Base-by-base conservation (phyloP, 2,888 invertebrate genomes). In the Lottia scabra region DNA sequence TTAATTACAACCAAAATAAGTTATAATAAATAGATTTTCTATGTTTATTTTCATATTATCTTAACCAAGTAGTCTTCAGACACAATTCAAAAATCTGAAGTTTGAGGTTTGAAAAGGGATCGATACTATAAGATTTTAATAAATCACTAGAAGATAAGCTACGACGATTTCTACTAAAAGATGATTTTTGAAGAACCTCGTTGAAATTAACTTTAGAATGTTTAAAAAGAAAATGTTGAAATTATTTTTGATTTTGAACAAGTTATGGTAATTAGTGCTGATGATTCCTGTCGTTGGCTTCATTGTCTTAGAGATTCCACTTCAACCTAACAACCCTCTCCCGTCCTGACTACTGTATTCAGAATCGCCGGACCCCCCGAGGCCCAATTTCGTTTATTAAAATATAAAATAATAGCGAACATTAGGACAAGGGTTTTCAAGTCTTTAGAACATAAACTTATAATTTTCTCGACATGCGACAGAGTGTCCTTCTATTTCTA, bases 391-490 rank as follows among this genome's bases (percentile, higher is more conserved):
- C 56, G 56, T 56, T 56, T 56, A 56, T 56, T 56, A 56, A 56
- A 56, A 56, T 23, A 56, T 56, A 23, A 56, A 56, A 56, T 56
- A 56, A 56, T 56, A 19, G 56, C 23, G 19, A 56, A 56, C 56
- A 56, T 56, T 56, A 56, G 23, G 56, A 56, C 56, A 56, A 56
- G 56, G 23, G 56, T 19, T 23, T 19, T 56, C 19, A 68, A 68
- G 43, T 23, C 27, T 30, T 62, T 15, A 62, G 10, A 56, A 68
- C 56, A 62, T 38, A 68, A 68, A 68, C 68, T 62, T 30, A 56
- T 56, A 68, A 68, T 68, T 56, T 48, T 68, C 68, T 68, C 68
- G 16, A 68, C 56, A 62, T 48, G 68, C 48, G 56, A 62, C 38
- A 56, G 68, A 38, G 27, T n/a, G 56, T 30, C 68, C 48, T 38